Percentiles rank a stretch among this genome's conserved stretches.
These are phyloP conservation scores for Cryptoprocta ferox DNA, from an alignment of 2,797 vertebrate species.

Conservation along the genomic window DNA sequence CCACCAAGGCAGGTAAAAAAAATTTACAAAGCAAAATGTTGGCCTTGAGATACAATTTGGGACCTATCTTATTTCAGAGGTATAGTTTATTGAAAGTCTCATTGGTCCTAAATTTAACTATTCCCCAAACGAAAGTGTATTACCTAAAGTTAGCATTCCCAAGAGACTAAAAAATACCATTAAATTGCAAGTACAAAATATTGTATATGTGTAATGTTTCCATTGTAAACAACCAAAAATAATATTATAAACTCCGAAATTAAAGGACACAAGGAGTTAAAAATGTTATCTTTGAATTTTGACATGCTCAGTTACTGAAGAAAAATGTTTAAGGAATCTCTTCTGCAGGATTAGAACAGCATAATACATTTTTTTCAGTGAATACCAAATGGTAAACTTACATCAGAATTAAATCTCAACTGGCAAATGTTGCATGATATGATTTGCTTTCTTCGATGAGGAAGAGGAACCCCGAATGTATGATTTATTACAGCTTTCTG, in stretches of 20 bases:
- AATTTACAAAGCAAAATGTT: not conserved
- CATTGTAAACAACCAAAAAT: not conserved
- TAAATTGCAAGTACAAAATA: not conserved
- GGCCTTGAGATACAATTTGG: not conserved
- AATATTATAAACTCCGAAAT: not conserved
- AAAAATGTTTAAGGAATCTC: constrained; percentile 50
- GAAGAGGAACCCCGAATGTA: constrained; percentile 94
- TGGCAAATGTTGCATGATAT: constrained; percentile 97
- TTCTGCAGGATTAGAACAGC: constrained; percentile 68
- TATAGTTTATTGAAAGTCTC: not conserved
- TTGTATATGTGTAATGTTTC: not conserved
- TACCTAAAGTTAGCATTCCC: not conserved
- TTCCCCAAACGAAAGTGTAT: not conserved
- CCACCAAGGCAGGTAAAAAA: not conserved
- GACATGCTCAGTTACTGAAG: constrained; percentile 11
- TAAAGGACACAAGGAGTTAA: constrained; percentile 42
- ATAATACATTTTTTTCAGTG: constrained; percentile 75
- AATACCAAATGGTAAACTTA: constrained; percentile 88
- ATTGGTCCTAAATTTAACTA: not conserved
- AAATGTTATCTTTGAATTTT: constrained; percentile 34
- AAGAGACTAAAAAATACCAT: not conserved
- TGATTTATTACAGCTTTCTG: constrained; percentile 99
- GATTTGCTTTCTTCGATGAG: constrained; percentile 94
- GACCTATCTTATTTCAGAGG: not conserved
- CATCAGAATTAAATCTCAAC: constrained; percentile 99